Conservation (phyloP, 1,140 invertebrate genomes). For the Bombus turneri region DNA sequence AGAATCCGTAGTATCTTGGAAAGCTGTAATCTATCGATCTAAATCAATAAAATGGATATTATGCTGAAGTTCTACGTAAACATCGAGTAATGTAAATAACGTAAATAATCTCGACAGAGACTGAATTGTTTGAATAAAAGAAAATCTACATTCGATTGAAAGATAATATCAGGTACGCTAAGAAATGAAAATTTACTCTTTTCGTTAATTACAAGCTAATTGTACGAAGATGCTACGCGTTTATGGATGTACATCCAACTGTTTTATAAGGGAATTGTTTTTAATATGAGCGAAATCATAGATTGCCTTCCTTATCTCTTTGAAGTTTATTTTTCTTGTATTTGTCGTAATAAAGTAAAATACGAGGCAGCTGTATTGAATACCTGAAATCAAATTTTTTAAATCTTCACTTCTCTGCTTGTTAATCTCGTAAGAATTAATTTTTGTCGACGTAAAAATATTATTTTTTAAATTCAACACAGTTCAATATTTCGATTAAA, state of each 20-base stretch:
- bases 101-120: too few species aligned
- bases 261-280: conserved; percentile 7
- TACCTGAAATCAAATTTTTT: conserved; percentile 39
- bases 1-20: too few species aligned
- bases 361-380: conserved; percentile 53
- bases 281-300: not conserved
- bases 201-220: not conserved
- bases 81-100: too few species aligned
- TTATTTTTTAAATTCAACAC: not conserved
- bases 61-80: too few species aligned
- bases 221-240: not conserved
- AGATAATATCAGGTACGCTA: not conserved
- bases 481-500: not conserved
- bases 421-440: not conserved
- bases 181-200: not conserved
- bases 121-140: not conserved
- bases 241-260: not conserved
- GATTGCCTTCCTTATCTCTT: not conserved
- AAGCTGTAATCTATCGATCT: too few species aligned
- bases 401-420: not conserved
- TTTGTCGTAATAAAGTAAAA: conserved; percentile 45
- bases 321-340: conserved; percentile 4
- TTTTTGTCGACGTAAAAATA: not conserved
- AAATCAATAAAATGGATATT: too few species aligned
- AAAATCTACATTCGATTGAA: not conserved